These are phyloP conservation scores for Urocynchramus pylzowi DNA, from an alignment of 2,113 vertebrate genomes.

Conservation along the genomic window DNA sequence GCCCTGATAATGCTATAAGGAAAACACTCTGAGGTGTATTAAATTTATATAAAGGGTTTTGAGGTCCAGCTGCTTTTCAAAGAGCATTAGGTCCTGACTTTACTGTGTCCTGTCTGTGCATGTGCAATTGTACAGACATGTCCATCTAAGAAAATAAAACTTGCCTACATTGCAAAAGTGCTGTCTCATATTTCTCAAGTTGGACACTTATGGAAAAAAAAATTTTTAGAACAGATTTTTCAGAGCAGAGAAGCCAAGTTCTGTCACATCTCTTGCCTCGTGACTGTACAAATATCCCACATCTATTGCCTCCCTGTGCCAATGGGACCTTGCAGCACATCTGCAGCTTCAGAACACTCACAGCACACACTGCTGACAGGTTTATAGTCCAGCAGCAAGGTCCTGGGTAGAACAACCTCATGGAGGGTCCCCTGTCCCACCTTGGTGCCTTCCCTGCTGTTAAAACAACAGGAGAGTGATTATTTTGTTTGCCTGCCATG, in stretches of 20 bases:
- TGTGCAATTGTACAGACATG: rapidly evolving
- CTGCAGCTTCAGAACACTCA: background rate
- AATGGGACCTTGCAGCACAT: background rate
- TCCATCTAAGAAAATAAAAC: background rate
- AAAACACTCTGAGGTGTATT: background rate
- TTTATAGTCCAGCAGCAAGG: background rate
- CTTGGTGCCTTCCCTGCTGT: background rate
- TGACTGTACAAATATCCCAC: background rate
- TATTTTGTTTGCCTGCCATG: background rate
- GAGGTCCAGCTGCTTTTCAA: background rate
- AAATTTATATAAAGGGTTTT: background rate
- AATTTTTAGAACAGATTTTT: background rate
- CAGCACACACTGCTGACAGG: background rate
- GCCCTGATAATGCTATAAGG: background rate
- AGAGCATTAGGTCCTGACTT: background rate
- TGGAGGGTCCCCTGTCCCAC: background rate
- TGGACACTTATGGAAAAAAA: background rate
- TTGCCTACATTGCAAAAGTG: background rate
- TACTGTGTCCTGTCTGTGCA: background rate
- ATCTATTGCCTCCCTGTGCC: background rate
- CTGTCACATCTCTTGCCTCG: background rate
- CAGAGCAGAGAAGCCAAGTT: background rate
- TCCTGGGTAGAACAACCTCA: background rate
- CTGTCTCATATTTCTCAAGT: background rate
- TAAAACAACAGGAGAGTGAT: background rate